Evolutionary conservation across 2,888 invertebrate species (phyloP), one percentile per base, ranked within the genome.

Genomic region (Acanthococcus lagerstroemiae): DNA sequence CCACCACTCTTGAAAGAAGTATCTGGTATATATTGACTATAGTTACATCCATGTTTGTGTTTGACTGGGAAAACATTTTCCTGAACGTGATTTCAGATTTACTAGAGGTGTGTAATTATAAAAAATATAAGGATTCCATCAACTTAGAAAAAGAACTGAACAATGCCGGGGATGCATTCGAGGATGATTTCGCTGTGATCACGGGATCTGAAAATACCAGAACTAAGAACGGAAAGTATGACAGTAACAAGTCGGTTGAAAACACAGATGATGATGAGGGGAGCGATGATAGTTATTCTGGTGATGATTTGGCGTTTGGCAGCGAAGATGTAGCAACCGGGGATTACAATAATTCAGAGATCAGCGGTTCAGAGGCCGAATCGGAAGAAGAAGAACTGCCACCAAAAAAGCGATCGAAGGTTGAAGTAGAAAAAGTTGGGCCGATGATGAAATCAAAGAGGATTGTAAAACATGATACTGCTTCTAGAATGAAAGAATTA

Each of bases 61-160:
- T 50, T 66, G 27, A 22, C 9, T n/a, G n/a, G n/a, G n/a, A n/a
- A n/a, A n/a, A n/a, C n/a, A 6, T n/a, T n/a, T 9, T 48, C 56
- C 67, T 69, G 69, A 67, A 61, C 63, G 65, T 55, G 44, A 48
- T 66, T 46, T 50, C 1, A 72, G 72, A 72, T 68, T 72, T 78
- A 61, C 72, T 89, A 72, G 88, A 89, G 77, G 81, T 87, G 66
- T 88, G 88, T 75, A 85, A 88, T 72, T 79, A 81, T 67, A 80
- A 84, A 63, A 84, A 83, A 68, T 79, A 84, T 71, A 81, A 83
- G 73, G 79, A 80, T 70, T 81, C 66, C 81, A 82, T 15, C 83
- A 85, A 72, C 81, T 83, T 71, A 82, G 84, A 73, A 74, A 70
- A 67, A 67, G 65, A 65, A 17, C 7, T 63, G 37, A 52, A 63